phyloP scores from a whole-genome alignment of 2,797 vertebrate genomes.

The Hypotaenidia philippensis region DNA sequence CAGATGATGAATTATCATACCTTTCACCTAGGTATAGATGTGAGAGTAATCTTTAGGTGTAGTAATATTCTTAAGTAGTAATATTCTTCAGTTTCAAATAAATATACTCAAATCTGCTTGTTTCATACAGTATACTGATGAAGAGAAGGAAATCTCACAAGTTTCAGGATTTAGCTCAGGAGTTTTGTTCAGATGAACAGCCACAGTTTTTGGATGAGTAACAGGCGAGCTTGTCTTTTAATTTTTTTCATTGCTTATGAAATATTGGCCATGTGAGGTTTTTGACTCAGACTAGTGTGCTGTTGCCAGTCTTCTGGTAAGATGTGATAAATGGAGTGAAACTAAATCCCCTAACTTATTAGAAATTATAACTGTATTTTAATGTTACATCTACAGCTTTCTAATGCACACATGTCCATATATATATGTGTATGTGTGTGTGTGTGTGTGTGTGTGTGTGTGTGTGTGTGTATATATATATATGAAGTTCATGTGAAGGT shows the following conservation, averaged over 20 bases:
- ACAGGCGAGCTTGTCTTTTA: neutral
- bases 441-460: too few relatives aligned
- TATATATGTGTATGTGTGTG: neutral
- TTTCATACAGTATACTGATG: neutral
- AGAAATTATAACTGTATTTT: neutral
- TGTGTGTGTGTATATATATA: neutral
- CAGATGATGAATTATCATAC: neutral
- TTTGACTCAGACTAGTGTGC: neutral
- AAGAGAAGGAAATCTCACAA: slow-evolving; percentile 7
- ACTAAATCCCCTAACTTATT: neutral
- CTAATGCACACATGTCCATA: neutral
- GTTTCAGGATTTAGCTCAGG: neutral
- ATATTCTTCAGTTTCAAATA: neutral
- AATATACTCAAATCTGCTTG: neutral
- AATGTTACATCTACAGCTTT: neutral
- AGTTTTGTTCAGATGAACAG: neutral
- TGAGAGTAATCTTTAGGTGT: neutral
- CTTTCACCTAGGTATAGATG: neutral
- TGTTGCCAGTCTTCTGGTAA: neutral
- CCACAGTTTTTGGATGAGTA: neutral
- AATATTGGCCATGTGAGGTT: neutral
- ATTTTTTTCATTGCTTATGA: neutral
- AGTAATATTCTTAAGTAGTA: neutral
- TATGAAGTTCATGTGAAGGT: neutral
- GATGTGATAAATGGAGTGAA: neutral